A percentile compares a stretch with the other conserved stretches of the same genome.
Conservation (phyloP, 2,888 invertebrate species). For the Fissipunctia ypsillon region DNA sequence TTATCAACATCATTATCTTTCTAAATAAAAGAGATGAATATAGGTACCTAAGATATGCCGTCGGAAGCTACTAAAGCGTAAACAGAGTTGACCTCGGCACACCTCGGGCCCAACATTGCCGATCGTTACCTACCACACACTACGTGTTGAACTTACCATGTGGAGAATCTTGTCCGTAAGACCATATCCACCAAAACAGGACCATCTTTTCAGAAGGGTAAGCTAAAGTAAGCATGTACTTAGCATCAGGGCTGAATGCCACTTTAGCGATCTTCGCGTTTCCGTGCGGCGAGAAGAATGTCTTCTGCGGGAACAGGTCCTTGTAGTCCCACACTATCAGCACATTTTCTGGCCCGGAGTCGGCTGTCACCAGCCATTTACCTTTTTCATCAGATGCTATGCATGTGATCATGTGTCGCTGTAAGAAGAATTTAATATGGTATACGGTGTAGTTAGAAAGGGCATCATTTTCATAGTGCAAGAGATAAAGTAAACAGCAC, state of each 20-base stretch:
- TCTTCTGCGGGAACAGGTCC: conserved; percentile 87
- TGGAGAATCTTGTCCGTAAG: conserved; percentile 86
- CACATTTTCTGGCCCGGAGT: conserved; percentile 89
- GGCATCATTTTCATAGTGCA: not conserved
- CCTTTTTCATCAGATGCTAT: conserved; percentile 88
- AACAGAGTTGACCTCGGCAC: too few relatives aligned
- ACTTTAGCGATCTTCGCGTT: conserved; percentile 79
- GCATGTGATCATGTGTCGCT: conserved; percentile 89
- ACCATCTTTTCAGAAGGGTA: conserved; percentile 79
- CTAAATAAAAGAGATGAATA: not conserved
- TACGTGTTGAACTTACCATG: conserved; percentile 83
- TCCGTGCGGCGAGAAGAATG: conserved; percentile 89
- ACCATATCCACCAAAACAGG: conserved; percentile 92
- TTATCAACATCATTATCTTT: not conserved
- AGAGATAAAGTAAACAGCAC: not conserved
- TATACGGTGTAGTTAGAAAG: not conserved
- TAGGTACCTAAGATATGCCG: not conserved
- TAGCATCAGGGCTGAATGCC: conserved; percentile 90
- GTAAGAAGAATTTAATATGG: conserved; percentile 42
- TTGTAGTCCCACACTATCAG: conserved; percentile 91
- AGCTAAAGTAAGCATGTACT: conserved; percentile 90
- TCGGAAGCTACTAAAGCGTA: not conserved
- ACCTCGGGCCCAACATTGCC: not conserved
- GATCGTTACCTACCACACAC: too few relatives aligned
- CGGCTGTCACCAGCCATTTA: conserved; percentile 91